Conservation (phyloP, 1,140 invertebrate genomes). For the Macrostomum lignano region DNA sequence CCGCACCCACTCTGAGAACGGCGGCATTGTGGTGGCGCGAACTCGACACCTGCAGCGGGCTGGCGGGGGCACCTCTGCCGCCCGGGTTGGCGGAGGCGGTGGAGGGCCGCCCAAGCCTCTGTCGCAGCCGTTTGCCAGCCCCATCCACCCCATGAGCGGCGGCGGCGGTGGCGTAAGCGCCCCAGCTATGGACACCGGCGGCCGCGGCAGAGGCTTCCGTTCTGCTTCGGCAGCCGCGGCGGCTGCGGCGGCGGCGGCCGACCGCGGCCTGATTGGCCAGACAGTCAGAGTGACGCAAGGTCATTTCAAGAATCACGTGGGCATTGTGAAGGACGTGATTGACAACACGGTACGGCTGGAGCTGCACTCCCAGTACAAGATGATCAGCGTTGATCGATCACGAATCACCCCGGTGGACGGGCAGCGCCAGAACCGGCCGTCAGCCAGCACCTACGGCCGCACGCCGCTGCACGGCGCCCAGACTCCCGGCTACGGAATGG, state of each 20-base stretch:
- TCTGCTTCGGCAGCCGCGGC: not conserved
- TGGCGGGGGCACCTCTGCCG: slow-evolving; percentile 41
- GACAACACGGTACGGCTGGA: slow-evolving; percentile 75
- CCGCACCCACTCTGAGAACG: slow-evolving; percentile 66
- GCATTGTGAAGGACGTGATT: slow-evolving; percentile 55
- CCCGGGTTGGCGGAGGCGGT: slow-evolving; percentile 7
- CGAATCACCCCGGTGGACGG: not conserved
- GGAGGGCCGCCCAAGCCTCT: no score
- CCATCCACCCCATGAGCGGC: slow-evolving; percentile 6
- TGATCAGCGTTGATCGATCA: slow-evolving; percentile 64
- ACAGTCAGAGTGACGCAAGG: no score
- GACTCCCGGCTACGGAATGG: slow-evolving; percentile 1
- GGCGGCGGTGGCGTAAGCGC: not conserved
- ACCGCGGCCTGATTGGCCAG: slow-evolving; percentile 11
- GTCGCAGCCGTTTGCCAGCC: slow-evolving; percentile 7
- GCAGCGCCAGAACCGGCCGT: not conserved
- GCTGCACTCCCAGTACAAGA: slow-evolving; percentile 64
- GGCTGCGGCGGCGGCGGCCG: not conserved
- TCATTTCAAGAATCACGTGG: no score
- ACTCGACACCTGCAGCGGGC: slow-evolving; percentile 62
- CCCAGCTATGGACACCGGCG: not conserved
- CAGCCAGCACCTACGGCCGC: not conserved
- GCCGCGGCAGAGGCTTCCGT: not conserved
- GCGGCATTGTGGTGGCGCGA: slow-evolving; percentile 85
- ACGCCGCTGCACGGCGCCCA: slow-evolving; percentile 1